These are phyloP conservation scores for Rhipidura dahli DNA, from an alignment of 2,113 vertebrate genomes.

Conservation along the genomic window DNA sequence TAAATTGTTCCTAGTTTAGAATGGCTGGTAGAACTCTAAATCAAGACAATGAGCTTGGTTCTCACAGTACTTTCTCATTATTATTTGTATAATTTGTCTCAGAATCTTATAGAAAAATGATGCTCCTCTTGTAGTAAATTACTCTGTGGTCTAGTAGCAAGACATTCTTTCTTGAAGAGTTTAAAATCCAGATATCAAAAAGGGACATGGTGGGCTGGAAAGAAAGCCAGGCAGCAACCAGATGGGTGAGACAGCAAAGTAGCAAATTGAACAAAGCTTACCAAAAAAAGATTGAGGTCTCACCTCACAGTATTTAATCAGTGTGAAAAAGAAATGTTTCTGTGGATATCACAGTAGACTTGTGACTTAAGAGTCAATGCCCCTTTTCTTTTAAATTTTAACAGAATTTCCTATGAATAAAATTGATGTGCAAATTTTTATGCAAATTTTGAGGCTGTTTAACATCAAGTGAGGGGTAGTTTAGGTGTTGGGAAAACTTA, in stretches of 20 bases:
- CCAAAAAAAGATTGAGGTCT: not conserved
- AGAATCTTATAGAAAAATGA: not conserved
- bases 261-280: constrained; percentile 20
- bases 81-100: not conserved
- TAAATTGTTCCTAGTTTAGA: not conserved
- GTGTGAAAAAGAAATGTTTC: not conserved
- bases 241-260: not conserved
- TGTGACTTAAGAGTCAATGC: not conserved
- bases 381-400: not conserved
- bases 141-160: not conserved
- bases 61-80: not conserved
- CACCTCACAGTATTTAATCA: not conserved
- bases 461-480: not conserved
- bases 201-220: not conserved
- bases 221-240: not conserved
- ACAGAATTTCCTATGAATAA: not conserved
- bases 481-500: constrained; percentile 4
- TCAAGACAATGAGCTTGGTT: not conserved
- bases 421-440: not conserved
- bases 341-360: not conserved
- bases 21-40: not conserved
- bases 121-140: not conserved
- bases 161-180: not conserved
- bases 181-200: not conserved
- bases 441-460: not conserved